Percentiles rank a stretch among this genome's conserved stretches.
Evolutionary conservation across 1,140 invertebrate genomes (phyloP).

Genomic region (Cydia splendana): DNA sequence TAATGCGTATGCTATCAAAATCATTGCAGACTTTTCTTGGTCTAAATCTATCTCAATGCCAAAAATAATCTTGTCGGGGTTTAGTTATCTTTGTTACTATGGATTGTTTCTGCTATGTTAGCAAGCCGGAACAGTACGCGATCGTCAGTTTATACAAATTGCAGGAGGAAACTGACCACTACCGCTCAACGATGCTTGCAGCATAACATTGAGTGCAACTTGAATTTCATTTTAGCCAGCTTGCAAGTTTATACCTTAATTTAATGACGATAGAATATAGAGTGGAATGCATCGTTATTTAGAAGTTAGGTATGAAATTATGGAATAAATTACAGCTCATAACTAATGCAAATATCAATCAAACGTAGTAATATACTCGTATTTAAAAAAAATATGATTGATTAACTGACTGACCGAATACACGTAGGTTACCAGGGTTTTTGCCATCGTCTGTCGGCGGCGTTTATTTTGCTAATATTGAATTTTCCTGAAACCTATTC

Average conservation of each 20-base stretch:
- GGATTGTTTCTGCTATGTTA: neutral
- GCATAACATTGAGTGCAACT: neutral
- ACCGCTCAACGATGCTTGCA: neutral
- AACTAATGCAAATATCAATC: conserved; percentile 2
- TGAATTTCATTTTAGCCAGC: neutral
- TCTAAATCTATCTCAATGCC: too few species aligned
- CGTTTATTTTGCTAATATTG: too few species aligned
- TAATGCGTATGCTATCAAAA: too few species aligned
- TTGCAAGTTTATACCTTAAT: neutral
- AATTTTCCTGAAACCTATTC: neutral
- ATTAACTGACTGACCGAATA: too few species aligned
- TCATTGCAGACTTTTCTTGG: too few species aligned
- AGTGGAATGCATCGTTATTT: neutral
- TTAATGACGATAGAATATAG: neutral
- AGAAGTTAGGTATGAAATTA: neutral
- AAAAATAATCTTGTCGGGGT: too few species aligned
- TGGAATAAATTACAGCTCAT: neutral
- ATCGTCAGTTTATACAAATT: neutral
- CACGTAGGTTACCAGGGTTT: too few species aligned
- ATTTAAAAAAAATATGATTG: too few species aligned
- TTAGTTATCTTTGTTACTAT: neutral
- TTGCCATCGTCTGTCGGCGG: too few species aligned
- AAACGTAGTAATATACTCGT: neutral
- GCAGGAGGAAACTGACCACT: conserved; percentile 1
- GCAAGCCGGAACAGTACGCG: neutral